Percentiles rank a stretch among this genome's conserved stretches.
Evolutionary conservation across 2,888 invertebrate species (phyloP).

Genomic region (Agrotis segetum): DNA sequence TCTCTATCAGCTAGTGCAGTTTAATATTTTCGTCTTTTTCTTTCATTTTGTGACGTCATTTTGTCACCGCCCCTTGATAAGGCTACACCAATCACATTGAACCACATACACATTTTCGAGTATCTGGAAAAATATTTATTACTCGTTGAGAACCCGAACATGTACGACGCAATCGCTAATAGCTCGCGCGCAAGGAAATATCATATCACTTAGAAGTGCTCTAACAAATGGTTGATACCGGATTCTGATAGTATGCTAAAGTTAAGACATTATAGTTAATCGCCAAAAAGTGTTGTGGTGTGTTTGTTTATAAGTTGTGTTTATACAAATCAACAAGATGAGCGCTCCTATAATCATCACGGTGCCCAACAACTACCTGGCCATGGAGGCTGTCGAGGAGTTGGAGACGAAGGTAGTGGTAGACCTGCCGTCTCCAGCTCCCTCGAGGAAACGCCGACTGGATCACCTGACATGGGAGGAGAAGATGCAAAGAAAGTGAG

Average conservation of each 20-base stretch:
- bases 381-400: constrained; percentile 76
- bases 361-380: constrained; percentile 87
- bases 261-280: constrained; percentile 71
- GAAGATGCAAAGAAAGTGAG: constrained; percentile 96
- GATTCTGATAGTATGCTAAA: constrained; percentile 79
- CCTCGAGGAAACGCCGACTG: constrained; percentile 93
- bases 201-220: constrained; percentile 74
- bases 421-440: constrained; percentile 77
- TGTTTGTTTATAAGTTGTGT: constrained; percentile 72
- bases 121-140: constrained; percentile 74
- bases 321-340: constrained; percentile 78
- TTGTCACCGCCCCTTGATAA: constrained; percentile 70
- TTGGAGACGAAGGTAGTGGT: constrained; percentile 80
- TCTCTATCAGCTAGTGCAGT: constrained; percentile 49
- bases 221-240: constrained; percentile 71
- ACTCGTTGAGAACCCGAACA: constrained; percentile 79
- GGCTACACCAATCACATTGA: constrained; percentile 76
- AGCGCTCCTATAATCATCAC: constrained; percentile 89
- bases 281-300: constrained; percentile 71
- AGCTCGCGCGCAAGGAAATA: constrained; percentile 76
- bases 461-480: constrained; percentile 97
- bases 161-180: constrained; percentile 82
- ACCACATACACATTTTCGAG: constrained; percentile 84
- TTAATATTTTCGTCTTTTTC: constrained; percentile 59
- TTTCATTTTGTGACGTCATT: constrained; percentile 59